Evolutionary conservation across 2,113 vertebrate species (phyloP), one percentile per base, ranked within the genome.

Genomic region (Ictalurus punctatus): DNA sequence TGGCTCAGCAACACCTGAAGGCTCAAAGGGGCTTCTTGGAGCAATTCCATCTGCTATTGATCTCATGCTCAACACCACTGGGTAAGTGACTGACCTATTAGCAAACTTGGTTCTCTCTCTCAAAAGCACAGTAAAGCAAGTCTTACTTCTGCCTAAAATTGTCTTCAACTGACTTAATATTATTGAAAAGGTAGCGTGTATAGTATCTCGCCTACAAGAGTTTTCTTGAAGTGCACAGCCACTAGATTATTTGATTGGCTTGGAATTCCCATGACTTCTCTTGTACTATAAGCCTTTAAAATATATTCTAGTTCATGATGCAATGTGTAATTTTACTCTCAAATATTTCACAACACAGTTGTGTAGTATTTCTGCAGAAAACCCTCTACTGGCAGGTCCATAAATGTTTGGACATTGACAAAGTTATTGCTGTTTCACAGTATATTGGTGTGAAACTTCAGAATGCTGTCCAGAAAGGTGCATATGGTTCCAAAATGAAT

Each of bases 1-100:
- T 0, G 98, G 97, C 89, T 98, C 97, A 0, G 98, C 98, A 82
- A 97, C 96, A 14, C 93, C 95, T 0, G 93, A 96, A 12, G 96
- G 96, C 83, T 96, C 96, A 0, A 93, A 92, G 14, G 95, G 96
- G 37, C 95, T 97, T 88, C 96, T 99, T 89, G 95, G 94, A 0
- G 92, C 96, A 87, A 91, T 99, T 59, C 97, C 97, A 0, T 93
- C 95, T 4, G 98, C 97, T 48, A 93, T 98, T 40, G 94, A 96
- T 88, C 94, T 97, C 86, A 96, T 99, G 97, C 95, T 96, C 67
- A 94, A 93, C 52, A 96, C 96, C 0, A 90, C 96, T 63, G 96
- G 97, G 97, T 98, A 94, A 91, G 95, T 71, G n/a, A 27, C 54
- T 81, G 4, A 54, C 59, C 7, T 52, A 52, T 54, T 63, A 17